Conservation (phyloP, 2,797 vertebrate genomes). For the Ctenochaetus hawaiiensis region DNA sequence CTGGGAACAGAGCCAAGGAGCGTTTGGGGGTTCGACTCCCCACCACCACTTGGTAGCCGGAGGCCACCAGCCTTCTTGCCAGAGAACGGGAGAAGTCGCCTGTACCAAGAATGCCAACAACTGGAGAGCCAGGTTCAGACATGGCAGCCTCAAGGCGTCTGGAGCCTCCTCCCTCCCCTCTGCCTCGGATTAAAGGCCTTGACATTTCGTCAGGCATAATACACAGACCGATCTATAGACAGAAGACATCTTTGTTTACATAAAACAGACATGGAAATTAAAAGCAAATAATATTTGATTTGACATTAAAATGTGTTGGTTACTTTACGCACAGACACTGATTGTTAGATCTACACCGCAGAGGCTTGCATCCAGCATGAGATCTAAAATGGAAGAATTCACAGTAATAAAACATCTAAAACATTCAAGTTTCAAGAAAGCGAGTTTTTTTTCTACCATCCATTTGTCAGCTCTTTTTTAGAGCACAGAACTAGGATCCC, state of each 20-base stretch:
- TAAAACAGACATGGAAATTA: neutral
- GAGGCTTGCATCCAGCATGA: neutral
- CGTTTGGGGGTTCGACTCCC: constrained; percentile 93
- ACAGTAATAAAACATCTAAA: neutral
- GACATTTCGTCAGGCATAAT: constrained; percentile 88
- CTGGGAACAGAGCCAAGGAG: constrained; percentile 86
- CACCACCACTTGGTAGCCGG: constrained; percentile 91
- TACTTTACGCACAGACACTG: neutral
- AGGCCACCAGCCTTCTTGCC: constrained; percentile 87
- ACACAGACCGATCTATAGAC: constrained; percentile 5
- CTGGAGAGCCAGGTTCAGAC: constrained; percentile 23
- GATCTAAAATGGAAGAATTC: constrained; percentile 8
- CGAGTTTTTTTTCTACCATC: neutral
- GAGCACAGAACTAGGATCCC: constrained; percentile 21
- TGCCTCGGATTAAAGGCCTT: constrained; percentile 85
- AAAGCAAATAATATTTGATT: neutral
- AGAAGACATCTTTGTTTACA: neutral
- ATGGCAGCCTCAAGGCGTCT: constrained; percentile 64
- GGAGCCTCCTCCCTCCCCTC: constrained; percentile 32
- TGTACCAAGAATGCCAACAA: constrained; percentile 91
- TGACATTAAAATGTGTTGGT: neutral
- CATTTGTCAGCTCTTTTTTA: constrained; percentile 18
- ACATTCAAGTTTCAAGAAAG: neutral
- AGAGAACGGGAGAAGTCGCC: constrained; percentile 95
- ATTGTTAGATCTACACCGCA: neutral